Percentiles rank a stretch among this genome's conserved stretches.
These are phyloP conservation scores for Hyposoter dolosus DNA, from an alignment of 2,888 invertebrate genomes.

Conservation along the genomic window DNA sequence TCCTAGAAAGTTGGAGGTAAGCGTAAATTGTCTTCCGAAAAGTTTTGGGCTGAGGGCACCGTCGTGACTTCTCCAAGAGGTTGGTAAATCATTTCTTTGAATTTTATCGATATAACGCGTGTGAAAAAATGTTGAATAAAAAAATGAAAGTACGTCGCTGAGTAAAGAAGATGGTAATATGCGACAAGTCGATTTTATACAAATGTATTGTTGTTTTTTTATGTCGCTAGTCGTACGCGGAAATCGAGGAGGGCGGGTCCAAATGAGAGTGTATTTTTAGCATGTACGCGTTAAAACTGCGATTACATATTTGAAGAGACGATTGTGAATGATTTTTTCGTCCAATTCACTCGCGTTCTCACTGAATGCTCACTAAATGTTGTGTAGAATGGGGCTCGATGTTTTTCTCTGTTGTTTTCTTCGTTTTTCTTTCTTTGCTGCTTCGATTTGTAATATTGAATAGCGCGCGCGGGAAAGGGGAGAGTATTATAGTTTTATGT, in stretches of 20 bases:
- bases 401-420: slow-evolving; percentile 23
- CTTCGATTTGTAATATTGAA: slow-evolving; percentile 46
- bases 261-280: slow-evolving; percentile 23
- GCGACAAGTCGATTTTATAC: slow-evolving; percentile 40
- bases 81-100: background rate
- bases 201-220: slow-evolving; percentile 25
- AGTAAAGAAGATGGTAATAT: slow-evolving; percentile 15
- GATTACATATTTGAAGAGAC: background rate
- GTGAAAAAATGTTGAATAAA: slow-evolving; percentile 18
- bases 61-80: background rate
- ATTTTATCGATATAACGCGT: slow-evolving; percentile 37
- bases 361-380: slow-evolving; percentile 11
- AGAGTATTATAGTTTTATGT: slow-evolving; percentile 56
- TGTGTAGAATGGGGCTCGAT: slow-evolving; percentile 34
- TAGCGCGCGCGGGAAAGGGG: slow-evolving; percentile 50
- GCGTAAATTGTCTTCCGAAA: background rate
- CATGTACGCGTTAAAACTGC: slow-evolving; percentile 23
- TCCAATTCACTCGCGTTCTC: background rate
- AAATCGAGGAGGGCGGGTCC: slow-evolving; percentile 71
- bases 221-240: slow-evolving; percentile 49
- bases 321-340: slow-evolving; percentile 2
- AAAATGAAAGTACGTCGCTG: slow-evolving; percentile 56
- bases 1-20: background rate
- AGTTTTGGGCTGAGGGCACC: background rate
- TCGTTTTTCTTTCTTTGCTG: slow-evolving; percentile 37